These are phyloP conservation scores for Meda fulgida DNA, from an alignment of 2,797 vertebrate genomes.

Conservation along the genomic window DNA sequence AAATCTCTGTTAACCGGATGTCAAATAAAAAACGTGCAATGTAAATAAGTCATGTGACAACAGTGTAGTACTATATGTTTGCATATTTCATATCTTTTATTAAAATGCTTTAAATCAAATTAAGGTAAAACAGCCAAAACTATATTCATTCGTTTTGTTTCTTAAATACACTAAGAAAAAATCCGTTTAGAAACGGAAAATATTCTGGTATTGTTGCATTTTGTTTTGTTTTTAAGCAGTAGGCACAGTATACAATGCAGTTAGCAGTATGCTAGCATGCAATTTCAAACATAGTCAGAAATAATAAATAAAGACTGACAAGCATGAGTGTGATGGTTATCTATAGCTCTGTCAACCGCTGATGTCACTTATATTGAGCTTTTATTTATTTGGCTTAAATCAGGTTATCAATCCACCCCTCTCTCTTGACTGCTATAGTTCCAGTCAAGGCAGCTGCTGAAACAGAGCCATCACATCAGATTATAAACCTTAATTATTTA, in stretches of 20 bases:
- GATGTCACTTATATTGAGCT: constrained; percentile 43
- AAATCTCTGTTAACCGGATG: not conserved
- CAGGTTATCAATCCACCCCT: constrained; percentile 30
- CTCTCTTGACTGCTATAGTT: constrained; percentile 17
- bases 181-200: not conserved
- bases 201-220: not conserved
- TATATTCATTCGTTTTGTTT: not conserved
- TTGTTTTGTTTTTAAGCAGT: not conserved
- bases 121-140: not conserved
- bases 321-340: constrained; percentile 43
- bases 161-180: not conserved
- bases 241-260: not conserved
- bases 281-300: not conserved
- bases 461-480: constrained; percentile 45
- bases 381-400: constrained; percentile 27
- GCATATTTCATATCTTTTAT: not conserved
- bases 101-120: not conserved
- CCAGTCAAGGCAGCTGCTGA: constrained; percentile 25
- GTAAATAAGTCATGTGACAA: not conserved
- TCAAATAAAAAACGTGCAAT: no score
- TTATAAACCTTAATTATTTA: constrained; percentile 26
- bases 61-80: not conserved
- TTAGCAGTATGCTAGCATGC: not conserved
- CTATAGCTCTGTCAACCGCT: not conserved
- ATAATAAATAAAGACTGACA: not conserved